Percentiles rank a stretch among this genome's conserved stretches.
These are phyloP conservation scores for Tupaia tana DNA, from an alignment of 2,113 vertebrate genomes.

Conservation along the genomic window DNA sequence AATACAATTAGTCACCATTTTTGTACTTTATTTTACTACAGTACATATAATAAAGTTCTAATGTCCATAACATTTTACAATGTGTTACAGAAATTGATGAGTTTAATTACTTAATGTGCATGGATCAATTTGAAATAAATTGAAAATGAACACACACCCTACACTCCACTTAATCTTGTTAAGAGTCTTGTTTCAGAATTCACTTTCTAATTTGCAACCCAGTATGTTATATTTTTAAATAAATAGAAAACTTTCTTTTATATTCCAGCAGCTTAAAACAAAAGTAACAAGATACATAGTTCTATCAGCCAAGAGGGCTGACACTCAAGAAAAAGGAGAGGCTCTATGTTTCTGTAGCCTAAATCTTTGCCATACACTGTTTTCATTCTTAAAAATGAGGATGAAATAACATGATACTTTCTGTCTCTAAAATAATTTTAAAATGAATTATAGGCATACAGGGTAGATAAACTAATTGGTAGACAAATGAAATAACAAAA, in stretches of 20 bases:
- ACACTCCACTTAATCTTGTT: conserved; percentile 66
- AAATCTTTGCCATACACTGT: neutral
- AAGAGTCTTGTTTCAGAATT: conserved; percentile 54
- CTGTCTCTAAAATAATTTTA: conserved; percentile 33
- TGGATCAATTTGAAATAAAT: conserved; percentile 61
- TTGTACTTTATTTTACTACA: conserved; percentile 12
- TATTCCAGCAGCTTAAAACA: neutral
- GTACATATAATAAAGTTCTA: conserved; percentile 29
- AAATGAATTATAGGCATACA: conserved; percentile 23
- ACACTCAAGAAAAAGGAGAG: neutral
- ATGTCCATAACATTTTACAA: conserved; percentile 72
- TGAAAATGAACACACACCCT: conserved; percentile 57
- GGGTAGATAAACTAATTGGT: neutral
- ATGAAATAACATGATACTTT: neutral
- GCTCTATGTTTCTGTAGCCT: neutral
- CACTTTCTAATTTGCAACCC: conserved; percentile 60
- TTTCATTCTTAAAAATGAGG: conserved; percentile 28
- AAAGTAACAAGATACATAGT: neutral
- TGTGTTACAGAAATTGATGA: conserved; percentile 60
- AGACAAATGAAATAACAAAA: conserved; percentile 62
- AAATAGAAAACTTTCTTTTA: conserved; percentile 37
- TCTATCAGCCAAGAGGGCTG: neutral
- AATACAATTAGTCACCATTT: conserved; percentile 30
- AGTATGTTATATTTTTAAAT: conserved; percentile 37
- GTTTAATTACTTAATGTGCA: conserved; percentile 70